Base-by-base conservation (phyloP, 2,888 invertebrate species). In the Linyphia triangularis region DNA sequence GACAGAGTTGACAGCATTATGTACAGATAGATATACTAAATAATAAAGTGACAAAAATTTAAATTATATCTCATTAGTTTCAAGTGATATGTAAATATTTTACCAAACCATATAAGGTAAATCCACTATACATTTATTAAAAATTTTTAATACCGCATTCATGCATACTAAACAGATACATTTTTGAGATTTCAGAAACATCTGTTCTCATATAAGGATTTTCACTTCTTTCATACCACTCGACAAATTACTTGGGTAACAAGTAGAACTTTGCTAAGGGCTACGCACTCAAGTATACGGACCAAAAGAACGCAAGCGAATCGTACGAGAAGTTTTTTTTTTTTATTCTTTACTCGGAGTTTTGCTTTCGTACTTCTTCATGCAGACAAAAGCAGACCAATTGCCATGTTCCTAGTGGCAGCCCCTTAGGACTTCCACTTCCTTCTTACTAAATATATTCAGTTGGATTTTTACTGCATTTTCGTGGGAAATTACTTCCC, bases 331-430 rank as follows among this genome's bases (percentile, higher is more conserved):
- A 22, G 16, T 16, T 77, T 26, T 37, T 77, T 16, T 26, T 77
- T 61, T 33, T 61, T 77, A 5, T 63, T 63, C 33, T 40, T 75
- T 59, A 33, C 59, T 33, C 37, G 61, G 59, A 77, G 77, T 61
- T 51, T 51, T 63, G 77, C 61, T 33, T 61, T 22, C 77, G 61
- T 77, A 61, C 77, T 77, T 63, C 61, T 77, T 77, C 61, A 40
- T 33, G 77, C 77, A 77, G 77, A 77, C 77, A 77, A 63, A 67
- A 77, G 63, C 10, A 26, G 61, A 59, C 61, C 77, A 77, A 77
- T 77, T 77, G 63, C 77, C 61, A 40, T 77, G 77, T 37, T 61
- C 77, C 61, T 77, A n/a, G 77, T 77, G 43, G 77, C 77, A 16
- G 77, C 26, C 77, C 63, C 77, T 77, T 26, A 63, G 77, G 77